Conservation (phyloP, 2,797 vertebrate species). For the Mus caroli region DNA sequence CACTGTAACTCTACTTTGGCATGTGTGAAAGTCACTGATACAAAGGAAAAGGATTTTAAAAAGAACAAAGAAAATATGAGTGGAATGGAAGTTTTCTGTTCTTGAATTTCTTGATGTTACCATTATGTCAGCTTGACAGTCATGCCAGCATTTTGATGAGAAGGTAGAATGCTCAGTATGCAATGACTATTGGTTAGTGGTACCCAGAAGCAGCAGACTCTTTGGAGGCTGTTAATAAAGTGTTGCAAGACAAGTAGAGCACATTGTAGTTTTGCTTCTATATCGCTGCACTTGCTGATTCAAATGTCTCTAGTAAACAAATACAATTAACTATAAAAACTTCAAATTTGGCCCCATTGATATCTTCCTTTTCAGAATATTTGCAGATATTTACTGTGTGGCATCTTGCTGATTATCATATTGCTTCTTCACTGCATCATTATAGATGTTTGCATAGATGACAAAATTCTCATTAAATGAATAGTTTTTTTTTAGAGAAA, state of each 20-base stretch:
- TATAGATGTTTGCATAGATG: neutral
- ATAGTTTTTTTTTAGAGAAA: neutral
- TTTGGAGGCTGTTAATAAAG: slow-evolving; percentile 38
- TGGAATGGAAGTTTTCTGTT: neutral
- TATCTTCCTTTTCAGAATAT: neutral
- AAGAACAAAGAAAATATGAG: slow-evolving; percentile 13
- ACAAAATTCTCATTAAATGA: neutral
- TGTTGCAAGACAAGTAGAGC: neutral
- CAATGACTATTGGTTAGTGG: neutral
- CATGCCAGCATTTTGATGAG: neutral
- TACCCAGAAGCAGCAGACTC: neutral
- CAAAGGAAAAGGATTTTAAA: slow-evolving; percentile 17
- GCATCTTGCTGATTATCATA: neutral
- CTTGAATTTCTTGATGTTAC: neutral
- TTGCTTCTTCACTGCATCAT: neutral
- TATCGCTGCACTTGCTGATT: neutral
- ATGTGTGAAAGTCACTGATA: slow-evolving; percentile 5
- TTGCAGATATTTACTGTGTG: neutral
- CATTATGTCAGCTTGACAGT: neutral
- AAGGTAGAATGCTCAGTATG: neutral
- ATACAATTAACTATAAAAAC: neutral
- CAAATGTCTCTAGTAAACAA: slow-evolving; percentile 2
- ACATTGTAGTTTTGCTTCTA: neutral
- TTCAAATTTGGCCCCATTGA: neutral
- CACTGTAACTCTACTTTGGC: neutral